phyloP scores from a whole-genome alignment of 2,888 invertebrate species.

The Erynnis tages region DNA sequence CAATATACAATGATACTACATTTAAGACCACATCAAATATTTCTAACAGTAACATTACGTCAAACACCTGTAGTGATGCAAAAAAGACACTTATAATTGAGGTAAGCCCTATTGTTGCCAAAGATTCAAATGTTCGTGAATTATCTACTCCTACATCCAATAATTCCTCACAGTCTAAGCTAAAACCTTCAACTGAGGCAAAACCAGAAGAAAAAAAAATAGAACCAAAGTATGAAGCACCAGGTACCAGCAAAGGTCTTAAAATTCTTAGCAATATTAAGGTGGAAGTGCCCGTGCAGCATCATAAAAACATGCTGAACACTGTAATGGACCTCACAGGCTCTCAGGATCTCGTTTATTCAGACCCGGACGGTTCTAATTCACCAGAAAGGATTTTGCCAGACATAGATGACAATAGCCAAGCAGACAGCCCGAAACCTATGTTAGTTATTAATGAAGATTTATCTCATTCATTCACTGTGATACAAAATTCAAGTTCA shows the following conservation, averaged over 20 bases:
- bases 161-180: background rate
- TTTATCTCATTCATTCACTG: constrained; percentile 64
- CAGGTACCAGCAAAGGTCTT: constrained; percentile 62
- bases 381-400: constrained; percentile 68
- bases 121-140: constrained; percentile 29
- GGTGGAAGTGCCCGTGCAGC: constrained; percentile 77
- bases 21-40: constrained; percentile 44
- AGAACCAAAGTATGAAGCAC: constrained; percentile 49
- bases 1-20: constrained; percentile 49
- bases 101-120: constrained; percentile 60
- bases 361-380: constrained; percentile 45
- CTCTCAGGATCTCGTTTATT: constrained; percentile 57
- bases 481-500: constrained; percentile 66
- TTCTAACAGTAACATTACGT: constrained; percentile 11
- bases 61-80: constrained; percentile 42
- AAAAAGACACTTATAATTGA: constrained; percentile 70
- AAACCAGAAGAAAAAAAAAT: constrained; percentile 38
- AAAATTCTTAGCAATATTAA: constrained; percentile 78
- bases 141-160: constrained; percentile 3
- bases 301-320: constrained; percentile 70
- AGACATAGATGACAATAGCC: constrained; percentile 68
- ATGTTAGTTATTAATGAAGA: constrained; percentile 51
- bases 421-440: constrained; percentile 48
- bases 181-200: constrained; percentile 30
- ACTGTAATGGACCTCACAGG: constrained; percentile 72